Conservation (phyloP, 2,888 invertebrate species). For the Ormyrus nitidulus region DNA sequence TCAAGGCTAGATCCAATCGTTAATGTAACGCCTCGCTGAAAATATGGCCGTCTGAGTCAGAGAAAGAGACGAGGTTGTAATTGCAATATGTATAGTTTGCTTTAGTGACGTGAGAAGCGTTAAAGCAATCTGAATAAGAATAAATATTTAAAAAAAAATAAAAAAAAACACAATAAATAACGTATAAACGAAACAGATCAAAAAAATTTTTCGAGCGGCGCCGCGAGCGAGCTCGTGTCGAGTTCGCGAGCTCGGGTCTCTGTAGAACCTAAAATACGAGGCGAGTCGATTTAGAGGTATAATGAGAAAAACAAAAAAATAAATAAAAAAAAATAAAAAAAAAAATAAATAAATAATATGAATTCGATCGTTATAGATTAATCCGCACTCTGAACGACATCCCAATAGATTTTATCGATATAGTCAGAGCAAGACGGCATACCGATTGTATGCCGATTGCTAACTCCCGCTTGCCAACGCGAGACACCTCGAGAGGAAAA, state of each 20-base stretch:
- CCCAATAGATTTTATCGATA: slow-evolving; percentile 40
- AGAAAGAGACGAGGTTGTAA: slow-evolving; percentile 10
- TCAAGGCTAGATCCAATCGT: too few relatives aligned
- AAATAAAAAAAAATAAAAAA: slow-evolving; percentile 29
- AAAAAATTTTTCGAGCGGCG: slow-evolving; percentile 25
- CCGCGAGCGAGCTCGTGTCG: slow-evolving; percentile 31
- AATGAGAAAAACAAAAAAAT: background rate
- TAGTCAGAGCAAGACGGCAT: slow-evolving; percentile 6
- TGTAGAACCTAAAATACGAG: slow-evolving; percentile 27
- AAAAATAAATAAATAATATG: slow-evolving; percentile 10
- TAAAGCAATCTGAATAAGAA: background rate
- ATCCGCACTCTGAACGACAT: slow-evolving; percentile 36
- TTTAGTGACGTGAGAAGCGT: background rate
- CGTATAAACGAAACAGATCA: slow-evolving; percentile 1
- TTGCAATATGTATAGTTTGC: slow-evolving; percentile 25
- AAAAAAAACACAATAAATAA: background rate
- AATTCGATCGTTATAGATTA: slow-evolving; percentile 50
- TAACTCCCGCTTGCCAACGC: slow-evolving; percentile 27
- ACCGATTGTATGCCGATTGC: slow-evolving; percentile 30
- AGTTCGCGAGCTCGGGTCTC: slow-evolving; percentile 22
- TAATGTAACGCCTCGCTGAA: too few relatives aligned
- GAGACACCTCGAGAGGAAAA: background rate
- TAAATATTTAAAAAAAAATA: background rate
- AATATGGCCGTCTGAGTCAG: background rate
- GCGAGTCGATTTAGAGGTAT: slow-evolving; percentile 44